Conservation (phyloP, 2,113 vertebrate species). For the Dermatemys mawii region DNA sequence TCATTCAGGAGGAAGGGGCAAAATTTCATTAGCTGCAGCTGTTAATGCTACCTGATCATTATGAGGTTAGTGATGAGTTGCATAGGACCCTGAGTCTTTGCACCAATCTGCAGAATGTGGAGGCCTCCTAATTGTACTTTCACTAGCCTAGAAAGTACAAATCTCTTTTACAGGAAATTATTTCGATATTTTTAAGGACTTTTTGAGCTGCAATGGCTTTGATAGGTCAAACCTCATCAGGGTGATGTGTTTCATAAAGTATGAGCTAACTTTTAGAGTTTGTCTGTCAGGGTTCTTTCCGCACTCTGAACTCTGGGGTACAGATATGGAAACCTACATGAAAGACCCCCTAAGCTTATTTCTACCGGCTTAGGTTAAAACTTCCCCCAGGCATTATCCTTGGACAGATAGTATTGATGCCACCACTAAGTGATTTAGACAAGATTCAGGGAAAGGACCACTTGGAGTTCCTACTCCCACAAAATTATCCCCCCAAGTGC, state of each 20-base stretch:
- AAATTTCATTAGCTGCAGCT: neutral
- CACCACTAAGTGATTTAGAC: too few species aligned
- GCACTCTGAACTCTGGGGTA: too few species aligned
- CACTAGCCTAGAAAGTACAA: neutral
- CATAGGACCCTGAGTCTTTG: neutral
- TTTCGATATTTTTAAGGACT: neutral
- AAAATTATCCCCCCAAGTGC: too few species aligned
- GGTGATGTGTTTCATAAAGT: neutral
- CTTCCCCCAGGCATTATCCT: too few species aligned
- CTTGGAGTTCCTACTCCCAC: too few species aligned
- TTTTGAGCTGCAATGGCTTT: neutral
- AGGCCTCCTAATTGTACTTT: neutral
- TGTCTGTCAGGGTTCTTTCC: too few species aligned
- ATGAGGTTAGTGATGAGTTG: neutral
- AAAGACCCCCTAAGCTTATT: too few species aligned
- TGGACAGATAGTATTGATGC: too few species aligned
- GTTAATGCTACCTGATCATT: neutral
- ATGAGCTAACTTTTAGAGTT: neutral
- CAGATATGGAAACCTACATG: too few species aligned
- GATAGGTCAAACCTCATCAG: neutral
- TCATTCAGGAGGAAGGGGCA: neutral
- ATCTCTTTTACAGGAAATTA: neutral
- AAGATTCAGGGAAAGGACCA: too few species aligned
- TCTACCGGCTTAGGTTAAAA: too few species aligned
- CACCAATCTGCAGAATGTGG: rapidly evolving